Percentiles rank a stretch among this genome's conserved stretches.
These are phyloP conservation scores for Dolichoris vasculosae DNA, from an alignment of 1,140 invertebrate species.

Conservation along the genomic window DNA sequence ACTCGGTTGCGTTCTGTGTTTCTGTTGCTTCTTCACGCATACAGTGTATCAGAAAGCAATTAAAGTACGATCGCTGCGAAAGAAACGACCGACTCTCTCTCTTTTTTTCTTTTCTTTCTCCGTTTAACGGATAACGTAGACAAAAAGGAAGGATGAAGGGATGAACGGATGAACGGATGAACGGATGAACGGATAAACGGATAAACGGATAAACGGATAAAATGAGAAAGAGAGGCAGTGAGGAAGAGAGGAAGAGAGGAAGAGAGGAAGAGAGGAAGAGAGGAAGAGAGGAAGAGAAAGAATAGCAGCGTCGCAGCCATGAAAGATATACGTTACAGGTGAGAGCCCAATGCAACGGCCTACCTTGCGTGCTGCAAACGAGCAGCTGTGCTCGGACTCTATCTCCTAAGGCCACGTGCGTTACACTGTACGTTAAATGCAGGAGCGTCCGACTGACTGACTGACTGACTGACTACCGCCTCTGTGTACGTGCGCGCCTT, in stretches of 20 bases:
- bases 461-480: background rate
- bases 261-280: constrained; percentile 53
- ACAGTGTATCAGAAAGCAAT: constrained; percentile 43
- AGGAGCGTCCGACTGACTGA: background rate
- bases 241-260: constrained; percentile 48
- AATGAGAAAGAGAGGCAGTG: no score
- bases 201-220: no score
- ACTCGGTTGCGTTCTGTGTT: background rate
- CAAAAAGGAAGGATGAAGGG: background rate
- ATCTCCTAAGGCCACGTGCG: constrained; percentile 4
- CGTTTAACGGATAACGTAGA: background rate
- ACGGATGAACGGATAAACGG: no score
- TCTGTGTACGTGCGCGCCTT: background rate
- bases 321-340: constrained; percentile 70
- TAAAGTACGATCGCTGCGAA: constrained; percentile 1
- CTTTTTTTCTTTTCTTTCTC: background rate
- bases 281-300: constrained; percentile 53
- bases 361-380: constrained; percentile 71
- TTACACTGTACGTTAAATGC: background rate
- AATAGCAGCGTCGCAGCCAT: constrained; percentile 51
- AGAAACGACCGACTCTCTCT: background rate
- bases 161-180: no score
- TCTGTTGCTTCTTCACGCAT: no score
- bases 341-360: constrained; percentile 59
- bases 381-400: constrained; percentile 63